Base-by-base conservation (phyloP, 2,888 invertebrate genomes). In the Phrixothrix hirtus region DNA sequence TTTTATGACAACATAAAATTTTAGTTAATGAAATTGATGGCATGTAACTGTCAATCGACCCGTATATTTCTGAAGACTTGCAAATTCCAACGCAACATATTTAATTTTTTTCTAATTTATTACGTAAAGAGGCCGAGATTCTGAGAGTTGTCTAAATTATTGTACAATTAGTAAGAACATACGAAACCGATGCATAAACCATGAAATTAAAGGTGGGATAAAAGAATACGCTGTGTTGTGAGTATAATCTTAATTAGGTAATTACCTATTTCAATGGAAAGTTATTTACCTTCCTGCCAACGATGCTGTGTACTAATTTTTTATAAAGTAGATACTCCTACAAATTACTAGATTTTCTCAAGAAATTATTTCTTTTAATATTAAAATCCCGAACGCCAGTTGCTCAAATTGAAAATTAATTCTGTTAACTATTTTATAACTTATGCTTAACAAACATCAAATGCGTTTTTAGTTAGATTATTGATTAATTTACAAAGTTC, bases 101-200 rank as follows among this genome's bases (percentile, higher is more conserved):
- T n/a, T n/a, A n/a, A n/a, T n/a, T n/a, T n/a, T n/a, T n/a, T n/a
- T n/a, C n/a, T n/a, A n/a, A n/a, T n/a, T n/a, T n/a, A n/a, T n/a
- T n/a, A n/a, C n/a, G n/a, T n/a, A n/a, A n/a, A n/a, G n/a, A n/a
- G n/a, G n/a, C n/a, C n/a, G n/a, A n/a, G n/a, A n/a, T n/a, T n/a
- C n/a, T n/a, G n/a, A n/a, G 11, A 34, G 27, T 38, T 31, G 14
- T 38, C 38, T 47, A 47, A 47, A 47, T 47, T 47, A 47, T 39
- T 47, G 17, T 37, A 38, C 32, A 37, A 47, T 47, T 37, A 38
- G 26, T 36, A 36, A 26, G 27, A 38, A 38, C 32, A 41, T 41
- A 48, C 48, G 48, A 48, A 48, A 48, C 41, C 35, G 32, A 48
- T 48, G 48, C 48, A 48, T 39, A 39, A 39, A 41, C 48, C 48